Evolutionary conservation across 2,888 invertebrate genomes (phyloP), one percentile per base, ranked within the genome.

Genomic region (Rugalucina vietnamica): DNA sequence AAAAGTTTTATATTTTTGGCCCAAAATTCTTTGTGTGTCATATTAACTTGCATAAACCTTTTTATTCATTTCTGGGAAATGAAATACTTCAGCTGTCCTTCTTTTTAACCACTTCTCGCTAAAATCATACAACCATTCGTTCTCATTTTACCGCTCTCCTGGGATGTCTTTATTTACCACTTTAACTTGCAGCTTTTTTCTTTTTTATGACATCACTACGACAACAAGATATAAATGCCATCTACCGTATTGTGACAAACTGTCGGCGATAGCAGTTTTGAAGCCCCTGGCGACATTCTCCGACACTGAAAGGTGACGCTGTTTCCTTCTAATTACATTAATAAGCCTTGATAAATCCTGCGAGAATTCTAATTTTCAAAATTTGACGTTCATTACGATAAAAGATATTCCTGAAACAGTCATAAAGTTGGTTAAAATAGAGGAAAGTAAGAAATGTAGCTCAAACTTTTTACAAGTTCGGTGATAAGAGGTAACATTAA

Each of bases 221-320:
- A 29, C 65, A 65, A 65, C 65, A 8, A 34, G 65, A 65, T 65
- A 65, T 65, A 34, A 65, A 65, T 65, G 65, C 34, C 65, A 65
- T 65, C 32, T 34, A 24, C 34, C 8, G 65, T 10, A 18, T 5
- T 34, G 65, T 65, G 34, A 29, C 65, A 65, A 65, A 34, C 34
- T 32, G 65, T 34, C 65, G 34, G 12, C 32, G 27, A 65, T 65
- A 34, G 65, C 65, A 65, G 34, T 18, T 34, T 5, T 21, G 21
- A 65, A n/a, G 65, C 65, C 65, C 34, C 65, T 65, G 21, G 65
- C 29, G 65, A 21, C 34, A 18, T 24, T 18, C 2, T 34, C 8
- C 27, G 34, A 21, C 65, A 65, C 65, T 34, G 34, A 57, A 29
- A 65, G 65, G 65, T 65, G 65, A 65, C 65, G 34, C 18, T 65